Base-by-base conservation (phyloP, 2,888 invertebrate genomes). In the Apamea epomidion region DNA sequence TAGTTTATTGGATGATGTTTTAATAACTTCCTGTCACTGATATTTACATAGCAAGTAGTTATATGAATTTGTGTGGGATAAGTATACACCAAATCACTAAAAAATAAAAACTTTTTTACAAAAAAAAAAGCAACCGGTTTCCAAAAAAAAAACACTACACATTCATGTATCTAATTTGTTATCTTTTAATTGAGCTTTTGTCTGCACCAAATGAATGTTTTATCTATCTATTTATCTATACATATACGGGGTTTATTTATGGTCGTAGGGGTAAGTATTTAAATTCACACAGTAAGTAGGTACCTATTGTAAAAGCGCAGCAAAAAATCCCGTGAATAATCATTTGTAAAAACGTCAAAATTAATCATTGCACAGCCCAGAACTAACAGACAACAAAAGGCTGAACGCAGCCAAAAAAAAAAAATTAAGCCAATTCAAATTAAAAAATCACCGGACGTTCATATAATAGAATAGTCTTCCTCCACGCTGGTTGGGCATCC, bases 381-480 rank as follows among this genome's bases (percentile, higher is more conserved):
- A 76, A 80, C 79, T 80, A 78, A 69, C 45, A 85, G 74, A 80
- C 71, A 77, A 87, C 84, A 81, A 87, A 51, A 85, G 74, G 74
- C 21, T 16, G 74, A 60, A 84, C 74, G 60, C 51, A 79, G 48
- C 71, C 78, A 29, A 78, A 87, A 88, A 88, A 87, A 88, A 88
- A 88, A 87, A 83, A 85, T 69, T 65, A 81, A 80, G 67, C 74
- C 78, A 79, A 87, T 81, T 85, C 79, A 81, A 82, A 87, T 86
- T 88, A 83, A 89, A 86, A 89, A 90, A 84, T 86, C 84, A 85
- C 81, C 82, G 85, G 89, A 90, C 89, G 89, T 93, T 93, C 89
- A 76, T 89, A 92, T 92, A 93, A 92, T 92, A 90, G 92, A 95
- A 94, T 91, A 91, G 89, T 89, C 82, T 88, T 87, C 87, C 92